Conservation (phyloP, 1,140 invertebrate species). For the Caerostris darwini region DNA sequence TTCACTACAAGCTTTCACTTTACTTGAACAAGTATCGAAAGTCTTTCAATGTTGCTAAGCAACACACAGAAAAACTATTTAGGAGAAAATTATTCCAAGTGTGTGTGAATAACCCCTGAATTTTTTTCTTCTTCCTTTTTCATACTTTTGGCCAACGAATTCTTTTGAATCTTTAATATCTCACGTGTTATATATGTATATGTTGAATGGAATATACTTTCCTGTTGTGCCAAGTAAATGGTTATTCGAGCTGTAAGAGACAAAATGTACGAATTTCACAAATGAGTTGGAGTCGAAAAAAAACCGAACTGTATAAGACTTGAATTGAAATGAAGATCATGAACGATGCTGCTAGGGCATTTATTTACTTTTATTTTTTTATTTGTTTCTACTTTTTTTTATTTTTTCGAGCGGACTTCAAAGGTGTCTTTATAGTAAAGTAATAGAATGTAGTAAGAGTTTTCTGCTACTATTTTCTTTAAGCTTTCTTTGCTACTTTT, state of each 20-base stretch:
- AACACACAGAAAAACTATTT: background rate
- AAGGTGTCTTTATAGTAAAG: too few relatives aligned
- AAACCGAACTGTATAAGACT: background rate
- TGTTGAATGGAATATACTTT: background rate
- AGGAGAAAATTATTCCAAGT: background rate
- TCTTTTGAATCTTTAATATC: background rate
- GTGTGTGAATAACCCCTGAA: constrained; percentile 1
- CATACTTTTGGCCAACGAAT: background rate
- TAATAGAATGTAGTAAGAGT: too few relatives aligned
- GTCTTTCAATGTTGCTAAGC: background rate
- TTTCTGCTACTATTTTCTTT: too few relatives aligned
- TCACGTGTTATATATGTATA: background rate
- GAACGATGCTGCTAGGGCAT: background rate
- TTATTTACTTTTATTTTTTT: background rate
- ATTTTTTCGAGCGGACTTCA: background rate
- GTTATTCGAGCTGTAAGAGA: background rate
- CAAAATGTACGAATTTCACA: background rate
- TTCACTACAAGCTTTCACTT: background rate
- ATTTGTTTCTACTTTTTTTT: background rate
- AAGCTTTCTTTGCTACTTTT: too few relatives aligned
- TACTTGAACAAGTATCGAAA: background rate
- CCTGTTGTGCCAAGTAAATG: background rate
- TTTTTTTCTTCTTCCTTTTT: background rate
- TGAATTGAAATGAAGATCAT: background rate
- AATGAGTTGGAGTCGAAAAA: background rate